These are phyloP conservation scores for Microctenopoma stevenorrisi DNA, from an alignment of 2,797 vertebrate species.

Conservation along the genomic window DNA sequence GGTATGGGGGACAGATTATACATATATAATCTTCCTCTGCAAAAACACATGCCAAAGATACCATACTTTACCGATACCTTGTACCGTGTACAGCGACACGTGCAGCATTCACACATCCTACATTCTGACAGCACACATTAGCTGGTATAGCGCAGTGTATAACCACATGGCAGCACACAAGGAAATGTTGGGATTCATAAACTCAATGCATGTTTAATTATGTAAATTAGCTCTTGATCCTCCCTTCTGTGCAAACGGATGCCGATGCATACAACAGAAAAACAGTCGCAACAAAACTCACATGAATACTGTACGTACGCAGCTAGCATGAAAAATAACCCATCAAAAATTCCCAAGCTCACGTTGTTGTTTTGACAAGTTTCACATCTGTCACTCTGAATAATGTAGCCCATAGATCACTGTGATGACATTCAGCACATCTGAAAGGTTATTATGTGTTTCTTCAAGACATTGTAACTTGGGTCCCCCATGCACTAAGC, in stretches of 20 bases:
- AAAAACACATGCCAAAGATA: constrained; percentile 27
- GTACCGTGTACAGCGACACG: not conserved
- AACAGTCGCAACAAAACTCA: constrained; percentile 22
- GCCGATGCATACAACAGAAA: constrained; percentile 3
- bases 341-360: constrained; percentile 32
- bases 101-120: constrained; percentile 3
- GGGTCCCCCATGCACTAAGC: constrained; percentile 40
- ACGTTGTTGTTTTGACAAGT: constrained; percentile 61
- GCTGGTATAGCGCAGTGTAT: constrained; percentile 13
- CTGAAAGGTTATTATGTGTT: constrained; percentile 71
- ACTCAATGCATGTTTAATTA: constrained; percentile 61
- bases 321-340: constrained; percentile 8
- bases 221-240: constrained; percentile 54
- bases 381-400: constrained; percentile 67
- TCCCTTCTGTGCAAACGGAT: constrained; percentile 14
- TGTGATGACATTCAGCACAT: constrained; percentile 62
- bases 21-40: constrained; percentile 35
- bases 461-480: constrained; percentile 53
- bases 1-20: constrained; percentile 37
- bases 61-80: not conserved
- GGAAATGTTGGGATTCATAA: constrained; percentile 36
- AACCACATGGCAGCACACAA: constrained; percentile 7
- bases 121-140: constrained; percentile 14
- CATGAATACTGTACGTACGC: constrained; percentile 10
- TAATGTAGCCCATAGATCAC: constrained; percentile 65